Evolutionary conservation across 2,888 invertebrate genomes (phyloP), one percentile per base, ranked within the genome.

Genomic region (Shargacucullia verbasci): DNA sequence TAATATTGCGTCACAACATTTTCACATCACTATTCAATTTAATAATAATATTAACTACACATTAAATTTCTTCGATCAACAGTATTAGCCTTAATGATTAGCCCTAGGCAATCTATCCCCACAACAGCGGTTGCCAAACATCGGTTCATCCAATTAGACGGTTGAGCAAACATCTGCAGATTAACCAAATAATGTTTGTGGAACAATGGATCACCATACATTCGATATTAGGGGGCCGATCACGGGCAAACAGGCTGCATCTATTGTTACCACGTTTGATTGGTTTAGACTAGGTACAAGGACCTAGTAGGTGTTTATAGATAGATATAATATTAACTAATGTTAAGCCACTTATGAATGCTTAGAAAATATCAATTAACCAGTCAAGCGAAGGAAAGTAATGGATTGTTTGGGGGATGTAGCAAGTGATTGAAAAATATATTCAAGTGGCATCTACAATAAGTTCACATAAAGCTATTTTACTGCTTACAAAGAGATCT

Each of bases 131-230:
- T 78, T 55, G 67, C 73, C 78, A 84, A 84, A 84, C 83, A 83
- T 50, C 13, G 53, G 59, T 78, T 79, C 79, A 81, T 84, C 84
- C 86, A 86, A 86, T 86, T 86, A 85, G 86, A 79, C 74, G 79
- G 67, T 67, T 80, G 46, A 74, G 73, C 80, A 84, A 84, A 84
- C 80, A 85, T 78, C 81, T 84, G 55, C 43, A 80, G 85, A 86
- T 86, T 86, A 86, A 78, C 78, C 83, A 85, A 86, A 86, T 86
- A 85, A 82, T 84, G 86, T 86, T 86, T 82, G 82, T 76, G 75
- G 78, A 80, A 86, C 86, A 86, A 86, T 86, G 85, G 83, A 80
- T 82, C 81, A 80, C 80, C 78, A 85, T 85, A 84, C 85, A 85
- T 84, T 69, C 79, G 81, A 81, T 84, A 82, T 85, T 81, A 84